Conservation (phyloP, 2,888 invertebrate species). For the Sinopyrophorus schimmeli region DNA sequence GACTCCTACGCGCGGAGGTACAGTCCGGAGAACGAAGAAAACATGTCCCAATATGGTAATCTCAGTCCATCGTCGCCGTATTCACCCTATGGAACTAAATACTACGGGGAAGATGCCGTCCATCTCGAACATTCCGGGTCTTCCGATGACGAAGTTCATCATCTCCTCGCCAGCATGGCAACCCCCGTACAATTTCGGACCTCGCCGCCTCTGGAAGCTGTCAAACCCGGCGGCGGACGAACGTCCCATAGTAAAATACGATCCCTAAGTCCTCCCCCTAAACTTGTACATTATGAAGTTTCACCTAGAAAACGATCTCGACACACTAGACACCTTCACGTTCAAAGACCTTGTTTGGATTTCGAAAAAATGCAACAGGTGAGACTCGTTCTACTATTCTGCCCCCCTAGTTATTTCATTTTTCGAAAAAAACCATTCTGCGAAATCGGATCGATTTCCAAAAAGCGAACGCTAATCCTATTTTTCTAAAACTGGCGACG, state of each 20-base stretch:
- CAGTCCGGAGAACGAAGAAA: conserved; percentile 56
- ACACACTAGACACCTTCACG: conserved; percentile 64
- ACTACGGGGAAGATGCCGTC: conserved; percentile 46
- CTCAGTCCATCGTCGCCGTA: conserved; percentile 56
- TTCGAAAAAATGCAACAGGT: conserved; percentile 98
- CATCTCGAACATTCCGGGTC: conserved; percentile 53
- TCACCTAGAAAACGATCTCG: conserved; percentile 65
- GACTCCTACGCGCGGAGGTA: conserved; percentile 50
- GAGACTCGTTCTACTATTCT: no score
- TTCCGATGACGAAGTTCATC: conserved; percentile 44
- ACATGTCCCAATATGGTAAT: conserved; percentile 58
- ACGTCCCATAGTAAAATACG: conserved; percentile 53
- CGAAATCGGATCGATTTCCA: no score
- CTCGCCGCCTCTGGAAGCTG: conserved; percentile 87
- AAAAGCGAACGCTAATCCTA: no score
- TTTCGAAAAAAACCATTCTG: no score
- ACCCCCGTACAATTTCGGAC: conserved; percentile 89
- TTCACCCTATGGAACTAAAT: conserved; percentile 50
- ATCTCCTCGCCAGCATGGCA: conserved; percentile 62
- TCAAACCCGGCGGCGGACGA: conserved; percentile 68
- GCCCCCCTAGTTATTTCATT: no score
- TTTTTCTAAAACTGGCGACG: conserved; percentile 3
- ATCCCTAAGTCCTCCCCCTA: conserved; percentile 57
- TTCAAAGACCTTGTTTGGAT: conserved; percentile 87
- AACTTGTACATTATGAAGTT: conserved; percentile 62